A percentile compares a stretch with the other conserved stretches of the same genome.
Conservation (phyloP, 2,113 vertebrate genomes). For the Eretmochelys imbricata region DNA sequence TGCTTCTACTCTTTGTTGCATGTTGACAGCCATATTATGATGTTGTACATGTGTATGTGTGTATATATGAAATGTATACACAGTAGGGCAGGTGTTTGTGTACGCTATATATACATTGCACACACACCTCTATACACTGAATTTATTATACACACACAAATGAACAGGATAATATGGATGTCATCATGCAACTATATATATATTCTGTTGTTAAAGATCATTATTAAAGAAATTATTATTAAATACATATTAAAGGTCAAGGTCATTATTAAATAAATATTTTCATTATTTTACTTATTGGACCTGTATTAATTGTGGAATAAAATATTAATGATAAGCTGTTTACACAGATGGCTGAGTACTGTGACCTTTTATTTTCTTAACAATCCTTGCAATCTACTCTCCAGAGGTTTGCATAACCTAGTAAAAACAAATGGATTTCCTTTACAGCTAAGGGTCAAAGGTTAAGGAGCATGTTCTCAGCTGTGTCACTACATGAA, state of each 20-base stretch:
- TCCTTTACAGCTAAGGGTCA: constrained; percentile 68
- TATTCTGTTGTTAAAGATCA: not conserved
- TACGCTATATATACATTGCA: not conserved
- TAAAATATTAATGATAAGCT: constrained; percentile 21
- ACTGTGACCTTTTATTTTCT: constrained; percentile 20
- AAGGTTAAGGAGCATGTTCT: constrained; percentile 71
- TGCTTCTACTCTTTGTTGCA: not conserved
- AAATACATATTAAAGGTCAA: not conserved
- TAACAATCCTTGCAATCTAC: constrained; percentile 10
- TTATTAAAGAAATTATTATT: not conserved
- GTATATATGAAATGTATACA: not conserved
- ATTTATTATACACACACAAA: not conserved
- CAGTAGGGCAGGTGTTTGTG: constrained; percentile 19
- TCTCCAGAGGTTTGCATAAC: constrained; percentile 45
- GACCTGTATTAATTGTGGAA: not conserved
- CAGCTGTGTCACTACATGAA: constrained; percentile 70
- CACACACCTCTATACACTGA: not conserved
- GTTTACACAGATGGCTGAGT: constrained; percentile 37
- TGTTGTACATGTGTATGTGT: not conserved
- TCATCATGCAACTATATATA: not conserved
- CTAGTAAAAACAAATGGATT: constrained; percentile 65
- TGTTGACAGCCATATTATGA: not conserved
- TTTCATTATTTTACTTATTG: not conserved
- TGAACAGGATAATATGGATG: not conserved
- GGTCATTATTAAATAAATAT: not conserved